Base-by-base conservation (phyloP, 2,797 vertebrate species). In the Ambastaia sidthimunki region DNA sequence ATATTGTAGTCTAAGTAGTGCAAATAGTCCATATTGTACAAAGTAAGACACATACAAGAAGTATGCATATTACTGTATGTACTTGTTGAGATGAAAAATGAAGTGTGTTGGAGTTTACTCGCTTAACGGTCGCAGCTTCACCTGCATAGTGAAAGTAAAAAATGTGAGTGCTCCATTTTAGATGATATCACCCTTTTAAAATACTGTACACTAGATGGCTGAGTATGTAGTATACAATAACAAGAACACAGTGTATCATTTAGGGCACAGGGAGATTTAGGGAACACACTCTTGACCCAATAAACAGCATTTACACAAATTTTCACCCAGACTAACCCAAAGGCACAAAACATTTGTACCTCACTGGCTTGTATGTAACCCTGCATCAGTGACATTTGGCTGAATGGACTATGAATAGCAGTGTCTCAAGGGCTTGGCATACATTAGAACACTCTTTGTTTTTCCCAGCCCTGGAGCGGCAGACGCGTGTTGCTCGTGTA, bases 311-410 rank as follows among this genome's bases (percentile, higher is more conserved):
- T 25, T 80, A 37, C 23, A 37, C 23, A 52, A 52, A 63, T 79
- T 85, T 86, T 86, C 71, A 83, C 57, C 47, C 76, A 52, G 63
- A 68, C 25, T 59, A 47, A 67, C 23, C 25, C 54, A 76, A 65
- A 82, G 74, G 67, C 65, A 19, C 15, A 16, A 80, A 59, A 69
- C n/a, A 62, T 71, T 78, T 48, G 67, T 63, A 59, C 37, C 52
- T 80, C 73, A 78, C 55, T 81, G 76, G 63, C 59, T 10, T 77
- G 59, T 68, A 60, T 59, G 59, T 83, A 84, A 82, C 55, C 81
- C 63, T 71, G 60, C 76, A 75, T 82, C 82, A 84, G 60, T 86
- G 84, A 80, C 85, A 82, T 87, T 86, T 85, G 78, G 52, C 47
- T 84, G 47, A 83, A 85, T 73, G 52, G 23, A 66, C 78, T 82